Evolutionary conservation across 2,888 invertebrate genomes (phyloP).

Genomic region (Cynaeus angustus): DNA sequence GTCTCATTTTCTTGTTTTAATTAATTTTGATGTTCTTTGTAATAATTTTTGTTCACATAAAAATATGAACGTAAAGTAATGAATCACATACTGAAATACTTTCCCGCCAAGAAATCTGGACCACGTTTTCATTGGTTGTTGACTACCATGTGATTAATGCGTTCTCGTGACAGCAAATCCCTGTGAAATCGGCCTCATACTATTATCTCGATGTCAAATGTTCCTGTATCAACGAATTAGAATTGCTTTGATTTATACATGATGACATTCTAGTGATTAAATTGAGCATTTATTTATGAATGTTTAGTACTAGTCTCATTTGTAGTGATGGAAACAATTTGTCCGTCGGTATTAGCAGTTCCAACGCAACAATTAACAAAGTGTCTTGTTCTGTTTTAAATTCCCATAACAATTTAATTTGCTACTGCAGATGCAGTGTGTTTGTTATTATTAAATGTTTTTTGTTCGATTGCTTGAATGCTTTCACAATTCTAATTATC

Average conservation of each 20-base stretch:
- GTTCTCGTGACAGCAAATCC: not conserved
- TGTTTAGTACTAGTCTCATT: conserved; percentile 5
- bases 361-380: conserved; percentile 10
- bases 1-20: no score
- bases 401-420: not conserved
- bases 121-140: not conserved
- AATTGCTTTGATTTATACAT: conserved; percentile 9
- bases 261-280: conserved; percentile 8
- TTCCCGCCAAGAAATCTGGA: not conserved
- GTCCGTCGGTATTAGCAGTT: not conserved
- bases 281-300: conserved; percentile 6
- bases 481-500: no score
- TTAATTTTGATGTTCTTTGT: no score
- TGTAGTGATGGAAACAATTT: conserved; percentile 17
- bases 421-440: no score
- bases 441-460: no score
- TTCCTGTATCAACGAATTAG: conserved; percentile 2
- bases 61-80: no score
- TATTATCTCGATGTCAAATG: not conserved
- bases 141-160: not conserved
- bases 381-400: conserved; percentile 19
- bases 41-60: no score
- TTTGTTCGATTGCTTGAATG: no score
- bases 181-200: not conserved
- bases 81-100: no score